A percentile compares a stretch with the other conserved stretches of the same genome.
Evolutionary conservation across 2,113 vertebrate genomes (phyloP).

Genomic region (Jacana jacana): DNA sequence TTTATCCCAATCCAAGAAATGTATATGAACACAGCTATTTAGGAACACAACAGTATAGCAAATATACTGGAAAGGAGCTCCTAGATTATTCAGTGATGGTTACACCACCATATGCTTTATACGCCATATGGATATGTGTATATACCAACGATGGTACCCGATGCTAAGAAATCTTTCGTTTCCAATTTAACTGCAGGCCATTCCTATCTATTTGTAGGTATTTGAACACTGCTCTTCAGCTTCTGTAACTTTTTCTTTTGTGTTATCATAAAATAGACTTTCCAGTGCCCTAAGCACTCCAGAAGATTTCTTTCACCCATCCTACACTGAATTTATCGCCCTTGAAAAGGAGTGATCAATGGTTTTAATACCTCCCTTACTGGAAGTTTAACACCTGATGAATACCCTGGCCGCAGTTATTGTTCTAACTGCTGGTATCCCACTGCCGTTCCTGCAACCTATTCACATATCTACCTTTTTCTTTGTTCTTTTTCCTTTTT

Average conservation of each 20-base stretch:
- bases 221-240: neutral
- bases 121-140: fast-evolving
- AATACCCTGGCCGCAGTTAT: neutral
- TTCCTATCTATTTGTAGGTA: neutral
- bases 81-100: neutral
- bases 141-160: neutral
- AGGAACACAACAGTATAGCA: neutral
- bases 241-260: neutral
- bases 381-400: neutral
- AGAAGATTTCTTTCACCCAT: neutral
- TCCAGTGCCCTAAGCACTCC: neutral
- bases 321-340: neutral
- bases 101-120: neutral
- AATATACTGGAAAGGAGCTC: neutral
- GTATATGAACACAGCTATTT: neutral
- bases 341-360: neutral
- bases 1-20: neutral
- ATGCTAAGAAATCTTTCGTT: neutral
- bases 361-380: neutral
- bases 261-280: neutral
- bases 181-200: neutral
- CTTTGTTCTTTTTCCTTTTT: neutral
- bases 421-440: neutral
- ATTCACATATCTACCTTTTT: neutral
- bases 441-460: neutral